Conservation (phyloP, 2,113 vertebrate genomes). For the Microcebus tavaratra region DNA sequence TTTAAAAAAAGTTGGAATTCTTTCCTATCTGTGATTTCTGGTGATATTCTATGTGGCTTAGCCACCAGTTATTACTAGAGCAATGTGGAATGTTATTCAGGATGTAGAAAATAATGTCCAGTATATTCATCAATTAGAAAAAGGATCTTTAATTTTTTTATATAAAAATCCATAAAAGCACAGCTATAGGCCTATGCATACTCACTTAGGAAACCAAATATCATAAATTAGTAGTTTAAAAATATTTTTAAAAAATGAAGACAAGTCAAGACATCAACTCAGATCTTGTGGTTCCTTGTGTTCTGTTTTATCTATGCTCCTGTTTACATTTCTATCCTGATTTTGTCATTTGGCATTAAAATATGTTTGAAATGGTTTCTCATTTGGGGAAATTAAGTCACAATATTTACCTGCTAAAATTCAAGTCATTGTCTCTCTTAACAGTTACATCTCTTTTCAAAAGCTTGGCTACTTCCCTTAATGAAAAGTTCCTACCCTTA, state of each 20-base stretch:
- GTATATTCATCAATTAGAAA: neutral
- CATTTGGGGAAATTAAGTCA: neutral
- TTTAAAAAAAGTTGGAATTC: neutral
- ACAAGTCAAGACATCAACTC: neutral
- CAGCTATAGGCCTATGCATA: neutral
- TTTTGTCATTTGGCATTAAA: neutral
- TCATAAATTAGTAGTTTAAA: neutral
- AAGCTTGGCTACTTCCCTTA: neutral
- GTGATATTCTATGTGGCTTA: neutral
- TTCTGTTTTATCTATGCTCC: neutral
- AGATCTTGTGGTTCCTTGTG: neutral
- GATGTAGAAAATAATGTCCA: neutral
- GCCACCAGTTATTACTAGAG: neutral
- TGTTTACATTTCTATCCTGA: neutral
- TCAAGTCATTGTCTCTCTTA: neutral
- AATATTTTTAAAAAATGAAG: neutral
- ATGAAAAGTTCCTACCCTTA: neutral
- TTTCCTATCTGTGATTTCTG: neutral
- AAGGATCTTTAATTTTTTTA: neutral
- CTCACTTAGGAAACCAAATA: conserved; percentile 12
- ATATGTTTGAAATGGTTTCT: neutral
- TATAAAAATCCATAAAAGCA: neutral
- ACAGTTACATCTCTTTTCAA: neutral
- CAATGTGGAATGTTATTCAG: neutral
- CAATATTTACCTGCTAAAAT: neutral